Evolutionary conservation across 2,888 invertebrate genomes (phyloP), one percentile per base, ranked within the genome.

Genomic region (Ypsolopha sequella): DNA sequence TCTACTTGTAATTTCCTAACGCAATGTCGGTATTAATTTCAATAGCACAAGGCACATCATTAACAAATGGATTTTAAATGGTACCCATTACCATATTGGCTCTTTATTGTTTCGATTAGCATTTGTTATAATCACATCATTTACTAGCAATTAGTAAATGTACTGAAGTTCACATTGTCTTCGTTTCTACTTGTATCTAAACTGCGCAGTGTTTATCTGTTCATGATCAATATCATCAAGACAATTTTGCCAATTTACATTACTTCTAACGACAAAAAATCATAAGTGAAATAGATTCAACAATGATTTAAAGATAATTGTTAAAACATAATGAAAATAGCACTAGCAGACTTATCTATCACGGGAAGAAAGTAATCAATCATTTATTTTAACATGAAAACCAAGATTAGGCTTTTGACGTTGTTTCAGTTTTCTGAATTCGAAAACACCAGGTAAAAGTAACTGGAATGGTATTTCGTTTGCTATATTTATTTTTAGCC

Each of bases 131-230:
- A n/a, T 51, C 47, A 49, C 51, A 53, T 53, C 55, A 56, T 58
- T 60, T 60, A 60, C 60, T 61, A 62, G 58, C 58, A 60, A 54
- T 54, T 58, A 52, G 44, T 56, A 58, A 62, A 65, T 64, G 2
- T 61, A 60, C 58, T 48, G 54, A 51, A 52, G 51, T 52, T 53
- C 51, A 52, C 34, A 50, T 47, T 34, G 60, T 63, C 70, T 70
- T 70, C 68, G 71, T 70, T 70, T 64, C 60, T 78, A 77, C 75
- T 74, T 76, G 73, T 72, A 84, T 82, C 80, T 65, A 35, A 68
- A 78, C 70, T 81, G 70, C 80, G 80, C 76, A 80, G 72, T 70
- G 65, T 55, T 60, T 58, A 56, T 62, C 55, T 54, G 53, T 56
- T 53, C 59, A 51, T 34, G 55, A 53, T 47, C 44, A 33, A 44